Evolutionary conservation across 2,797 vertebrate genomes (phyloP).

Genomic region (Danio kyathit): DNA sequence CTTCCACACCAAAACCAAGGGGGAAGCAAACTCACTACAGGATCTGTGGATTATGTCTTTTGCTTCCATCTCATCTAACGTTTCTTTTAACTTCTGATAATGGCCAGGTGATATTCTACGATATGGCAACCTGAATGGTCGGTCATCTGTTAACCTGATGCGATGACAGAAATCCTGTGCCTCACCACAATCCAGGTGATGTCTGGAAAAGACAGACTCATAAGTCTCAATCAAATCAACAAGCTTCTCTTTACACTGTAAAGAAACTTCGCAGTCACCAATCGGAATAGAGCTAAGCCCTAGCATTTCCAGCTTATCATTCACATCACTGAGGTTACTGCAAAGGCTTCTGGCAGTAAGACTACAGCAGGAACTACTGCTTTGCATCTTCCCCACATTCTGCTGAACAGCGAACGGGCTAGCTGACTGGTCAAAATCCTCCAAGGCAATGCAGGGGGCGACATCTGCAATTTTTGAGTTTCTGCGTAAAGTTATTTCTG

Average conservation of each 20-base stretch:
- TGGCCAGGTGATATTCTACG: neutral
- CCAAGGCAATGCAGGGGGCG: constrained; percentile 30
- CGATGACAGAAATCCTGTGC: constrained; percentile 8
- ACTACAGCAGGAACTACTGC: neutral
- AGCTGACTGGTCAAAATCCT: constrained; percentile 19
- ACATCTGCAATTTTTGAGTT: constrained; percentile 55
- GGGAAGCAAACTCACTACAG: constrained; percentile 41
- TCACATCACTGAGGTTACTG: neutral
- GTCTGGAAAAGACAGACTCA: neutral
- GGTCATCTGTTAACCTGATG: constrained; percentile 29
- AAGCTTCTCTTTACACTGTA: neutral
- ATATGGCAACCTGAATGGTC: constrained; percentile 30
- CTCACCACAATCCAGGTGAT: constrained; percentile 21
- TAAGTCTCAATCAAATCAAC: constrained; percentile 3
- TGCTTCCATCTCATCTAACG: constrained; percentile 47
- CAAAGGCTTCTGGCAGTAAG: neutral
- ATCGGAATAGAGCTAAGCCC: neutral
- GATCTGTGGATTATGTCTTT: constrained; percentile 41
- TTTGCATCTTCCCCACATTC: neutral
- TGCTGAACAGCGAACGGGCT: neutral
- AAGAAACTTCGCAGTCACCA: neutral
- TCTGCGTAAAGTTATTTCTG: constrained; percentile 31
- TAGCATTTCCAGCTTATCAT: constrained; percentile 1
- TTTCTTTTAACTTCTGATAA: constrained; percentile 12
- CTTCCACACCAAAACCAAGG: constrained; percentile 43